Evolutionary conservation across 2,113 vertebrate genomes (phyloP).

Genomic region (Panurus biarmicus): DNA sequence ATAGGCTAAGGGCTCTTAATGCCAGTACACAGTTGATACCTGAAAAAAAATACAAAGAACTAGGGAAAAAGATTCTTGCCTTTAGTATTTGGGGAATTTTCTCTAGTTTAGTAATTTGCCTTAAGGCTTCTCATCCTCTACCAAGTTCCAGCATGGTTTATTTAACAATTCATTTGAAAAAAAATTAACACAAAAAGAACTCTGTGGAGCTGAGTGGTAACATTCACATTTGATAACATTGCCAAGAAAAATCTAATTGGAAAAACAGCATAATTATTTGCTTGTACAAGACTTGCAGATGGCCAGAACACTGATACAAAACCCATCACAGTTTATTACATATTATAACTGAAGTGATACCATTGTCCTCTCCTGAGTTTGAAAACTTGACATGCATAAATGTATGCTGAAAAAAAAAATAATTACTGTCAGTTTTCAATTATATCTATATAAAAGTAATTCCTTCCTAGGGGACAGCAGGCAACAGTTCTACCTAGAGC

Average conservation of each 20-base stretch:
- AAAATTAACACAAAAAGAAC: not conserved
- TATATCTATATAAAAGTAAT: not conserved
- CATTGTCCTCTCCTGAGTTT: not conserved
- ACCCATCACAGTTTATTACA: not conserved
- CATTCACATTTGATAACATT: not conserved
- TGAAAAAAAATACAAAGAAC: not conserved
- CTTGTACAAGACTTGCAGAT: not conserved
- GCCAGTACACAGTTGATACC: not conserved
- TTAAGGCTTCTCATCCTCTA: not conserved
- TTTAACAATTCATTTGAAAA: not conserved
- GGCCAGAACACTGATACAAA: not conserved
- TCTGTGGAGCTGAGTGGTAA: not conserved
- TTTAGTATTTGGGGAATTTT: not conserved
- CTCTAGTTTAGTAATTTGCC: not conserved
- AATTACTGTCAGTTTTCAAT: not conserved
- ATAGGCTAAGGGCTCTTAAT: not conserved
- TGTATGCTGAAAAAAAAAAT: not conserved
- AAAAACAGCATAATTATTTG: not conserved
- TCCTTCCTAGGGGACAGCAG: not conserved
- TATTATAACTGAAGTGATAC: not conserved
- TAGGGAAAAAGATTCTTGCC: not conserved
- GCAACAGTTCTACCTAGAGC: not conserved
- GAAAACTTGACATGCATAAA: not conserved
- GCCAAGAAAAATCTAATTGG: not conserved
- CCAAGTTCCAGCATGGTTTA: not conserved